Base-by-base conservation (phyloP, 2,888 invertebrate genomes). In the Agrotis ipsilon region DNA sequence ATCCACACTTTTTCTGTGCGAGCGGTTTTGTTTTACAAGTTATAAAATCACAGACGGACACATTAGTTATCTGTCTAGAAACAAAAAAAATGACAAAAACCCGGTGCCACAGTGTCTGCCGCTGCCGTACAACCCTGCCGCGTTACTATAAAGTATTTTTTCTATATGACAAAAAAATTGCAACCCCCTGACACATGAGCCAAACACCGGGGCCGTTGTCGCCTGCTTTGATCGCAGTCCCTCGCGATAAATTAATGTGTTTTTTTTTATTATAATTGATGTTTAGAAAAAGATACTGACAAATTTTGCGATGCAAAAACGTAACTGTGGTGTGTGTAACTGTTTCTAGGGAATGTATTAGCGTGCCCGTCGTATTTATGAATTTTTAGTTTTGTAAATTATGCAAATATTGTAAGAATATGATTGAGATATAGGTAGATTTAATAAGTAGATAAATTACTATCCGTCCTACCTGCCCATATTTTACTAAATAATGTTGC, bases 61-160 rank as follows among this genome's bases (percentile, higher is more conserved):
- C 54, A 68, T 80, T 74, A 82, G 74, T 81, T 74, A 72, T 76
- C 58, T 70, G 68, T 67, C 19, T 68, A 54, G 27, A 45, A 39
- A 27, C 68, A 77, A 77, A 78, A 71, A 32, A 88, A 83, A 78
- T 75, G 58, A 87, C 86, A 90, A 93, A 93, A 93, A 89, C 81
- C 62, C 83, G 94, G 93, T 93, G 95, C 94, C 95, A 90, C 87
- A 89, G 91, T 91, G 95, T 95, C 95, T 95, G 90, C 83, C 80
- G 18, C 21, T 48, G 27, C 19, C 52, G 75, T 78, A 86, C 86
- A 84, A 87, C 86, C 83, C 84, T 82, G 83, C 83, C 75, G 74
- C 89, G 87, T 82, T 72, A 86, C 89, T 89, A 90, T 91, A 90
- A 89, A 90, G 84, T 86, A 89, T 90, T 91, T 90, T 92, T 90